These are phyloP conservation scores for Nipponacmea schrenckii DNA, from an alignment of 2,888 invertebrate species.

Conservation along the genomic window DNA sequence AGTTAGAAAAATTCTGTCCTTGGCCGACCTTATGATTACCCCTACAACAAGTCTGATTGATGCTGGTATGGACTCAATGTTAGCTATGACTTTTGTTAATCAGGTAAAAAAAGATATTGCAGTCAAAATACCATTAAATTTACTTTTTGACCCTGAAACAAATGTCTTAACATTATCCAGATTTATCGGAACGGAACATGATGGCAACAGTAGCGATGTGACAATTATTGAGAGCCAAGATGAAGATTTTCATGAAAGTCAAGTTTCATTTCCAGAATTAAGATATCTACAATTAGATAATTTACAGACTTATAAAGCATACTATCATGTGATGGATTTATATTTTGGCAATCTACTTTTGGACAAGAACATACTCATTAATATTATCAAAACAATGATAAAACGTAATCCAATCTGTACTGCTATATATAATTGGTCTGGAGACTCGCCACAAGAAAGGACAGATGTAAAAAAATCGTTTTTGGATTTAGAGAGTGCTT, in stretches of 20 bases:
- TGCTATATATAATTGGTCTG: not conserved
- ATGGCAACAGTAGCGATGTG: not conserved
- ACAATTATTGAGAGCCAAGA: not conserved
- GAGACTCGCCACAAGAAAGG: not conserved
- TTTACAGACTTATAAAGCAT: not conserved
- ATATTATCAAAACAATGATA: not conserved
- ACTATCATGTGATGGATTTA: not conserved
- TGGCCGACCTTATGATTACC: slow-evolving; percentile 27
- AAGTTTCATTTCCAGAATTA: not conserved
- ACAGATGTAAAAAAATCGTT: not conserved
- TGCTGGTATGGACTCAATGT: slow-evolving; percentile 45
- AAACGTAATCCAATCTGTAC: not conserved
- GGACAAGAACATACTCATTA: not conserved
- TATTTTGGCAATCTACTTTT: not conserved
- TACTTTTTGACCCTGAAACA: slow-evolving; percentile 12
- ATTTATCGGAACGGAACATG: not conserved
- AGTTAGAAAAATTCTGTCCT: slow-evolving; percentile 30
- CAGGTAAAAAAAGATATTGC: slow-evolving; percentile 28
- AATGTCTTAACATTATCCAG: not conserved
- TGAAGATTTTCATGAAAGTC: not conserved
- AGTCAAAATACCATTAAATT: slow-evolving; percentile 25
- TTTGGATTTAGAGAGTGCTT: not conserved
- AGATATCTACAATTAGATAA: not conserved
- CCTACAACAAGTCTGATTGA: slow-evolving; percentile 29
- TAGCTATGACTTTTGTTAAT: slow-evolving; percentile 38